Evolutionary conservation across 2,797 vertebrate species (phyloP).

Genomic region (Netta rufina): DNA sequence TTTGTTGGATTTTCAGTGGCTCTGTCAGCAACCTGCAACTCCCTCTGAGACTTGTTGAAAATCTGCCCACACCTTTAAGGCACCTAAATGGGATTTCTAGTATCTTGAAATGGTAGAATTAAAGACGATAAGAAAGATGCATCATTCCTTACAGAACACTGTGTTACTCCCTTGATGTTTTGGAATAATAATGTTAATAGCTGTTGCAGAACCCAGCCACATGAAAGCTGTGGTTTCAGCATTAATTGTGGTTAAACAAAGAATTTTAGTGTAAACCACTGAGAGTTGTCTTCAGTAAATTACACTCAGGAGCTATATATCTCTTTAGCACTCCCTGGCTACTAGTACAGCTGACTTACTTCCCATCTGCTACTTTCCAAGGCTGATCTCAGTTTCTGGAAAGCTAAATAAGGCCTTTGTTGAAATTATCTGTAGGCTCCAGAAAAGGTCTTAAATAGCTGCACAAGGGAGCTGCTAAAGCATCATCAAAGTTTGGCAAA

Average conservation of each 20-base stretch:
- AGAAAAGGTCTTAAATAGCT: not conserved
- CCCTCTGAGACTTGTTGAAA: not conserved
- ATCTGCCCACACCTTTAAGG: constrained; percentile 16
- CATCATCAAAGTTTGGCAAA: not conserved
- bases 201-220: not conserved
- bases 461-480: not conserved
- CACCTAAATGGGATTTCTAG: not conserved
- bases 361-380: constrained; percentile 49
- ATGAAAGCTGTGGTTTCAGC: constrained; percentile 22
- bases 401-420: constrained; percentile 21
- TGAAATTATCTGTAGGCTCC: not conserved
- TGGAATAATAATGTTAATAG: constrained; percentile 30
- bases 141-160: constrained; percentile 25
- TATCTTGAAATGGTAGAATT: constrained; percentile 32
- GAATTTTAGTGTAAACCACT: constrained; percentile 22
- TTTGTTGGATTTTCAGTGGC: not conserved
- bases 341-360: not conserved
- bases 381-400: not conserved
- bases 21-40: not conserved
- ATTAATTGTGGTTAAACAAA: constrained; percentile 53
- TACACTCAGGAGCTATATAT: not conserved
- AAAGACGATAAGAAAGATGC: not conserved
- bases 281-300: constrained; percentile 25
- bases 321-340: constrained; percentile 30
- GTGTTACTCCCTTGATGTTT: constrained; percentile 1